Percentiles rank a stretch among this genome's conserved stretches.
Conservation (phyloP, 2,888 invertebrate genomes). For the Yponomeuta evonymella region DNA sequence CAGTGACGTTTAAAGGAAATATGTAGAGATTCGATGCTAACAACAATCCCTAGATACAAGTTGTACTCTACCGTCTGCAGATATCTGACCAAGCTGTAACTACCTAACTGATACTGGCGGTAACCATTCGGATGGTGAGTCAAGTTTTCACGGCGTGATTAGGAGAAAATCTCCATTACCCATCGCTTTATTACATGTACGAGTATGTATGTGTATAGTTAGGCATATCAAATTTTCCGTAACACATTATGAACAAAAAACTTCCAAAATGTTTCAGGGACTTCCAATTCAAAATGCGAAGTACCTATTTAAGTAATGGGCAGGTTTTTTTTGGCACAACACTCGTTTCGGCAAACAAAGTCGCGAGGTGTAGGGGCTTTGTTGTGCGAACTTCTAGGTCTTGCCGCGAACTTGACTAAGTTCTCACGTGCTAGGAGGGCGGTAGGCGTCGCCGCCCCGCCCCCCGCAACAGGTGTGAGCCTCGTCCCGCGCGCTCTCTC, state of each 20-base stretch:
- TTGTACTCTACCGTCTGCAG: no score
- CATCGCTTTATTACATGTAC: no score
- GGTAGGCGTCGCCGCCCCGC: constrained; percentile 60
- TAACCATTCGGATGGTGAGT: no score
- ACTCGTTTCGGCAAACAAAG: background rate
- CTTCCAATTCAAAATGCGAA: background rate
- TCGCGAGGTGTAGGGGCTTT: no score
- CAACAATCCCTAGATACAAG: background rate
- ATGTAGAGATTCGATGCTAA: background rate
- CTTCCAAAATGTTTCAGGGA: background rate
- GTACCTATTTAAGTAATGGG: background rate
- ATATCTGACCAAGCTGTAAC: no score
- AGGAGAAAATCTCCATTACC: no score
- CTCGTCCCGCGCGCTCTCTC: constrained; percentile 25
- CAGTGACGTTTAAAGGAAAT: background rate
- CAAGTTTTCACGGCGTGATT: no score
- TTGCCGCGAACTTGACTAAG: constrained; percentile 35
- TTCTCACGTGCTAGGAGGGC: constrained; percentile 37
- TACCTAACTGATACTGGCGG: no score
- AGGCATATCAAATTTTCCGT: no score
- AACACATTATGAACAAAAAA: background rate
- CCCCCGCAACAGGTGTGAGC: constrained; percentile 63
- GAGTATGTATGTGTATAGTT: no score
- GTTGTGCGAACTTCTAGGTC: constrained; percentile 23
- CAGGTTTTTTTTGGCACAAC: background rate